A percentile compares a stretch with the other conserved stretches of the same genome.
phyloP scores from a whole-genome alignment of 2,888 invertebrate genomes.

The Epinotia nisella region DNA sequence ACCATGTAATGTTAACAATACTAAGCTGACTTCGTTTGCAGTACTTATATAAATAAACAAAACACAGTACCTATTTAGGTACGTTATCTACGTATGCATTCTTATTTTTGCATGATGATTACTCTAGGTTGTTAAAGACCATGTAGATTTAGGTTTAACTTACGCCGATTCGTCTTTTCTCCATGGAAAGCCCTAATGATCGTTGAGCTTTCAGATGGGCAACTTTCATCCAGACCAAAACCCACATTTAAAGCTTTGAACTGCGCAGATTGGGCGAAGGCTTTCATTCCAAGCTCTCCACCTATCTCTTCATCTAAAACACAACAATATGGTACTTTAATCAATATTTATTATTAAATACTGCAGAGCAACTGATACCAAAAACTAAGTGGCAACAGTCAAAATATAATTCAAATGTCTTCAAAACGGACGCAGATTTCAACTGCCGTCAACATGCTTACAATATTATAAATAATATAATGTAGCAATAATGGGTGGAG shows the following conservation, averaged over 20 bases:
- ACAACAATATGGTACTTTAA: not conserved
- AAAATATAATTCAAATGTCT: not conserved
- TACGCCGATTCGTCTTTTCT: slow-evolving; percentile 89
- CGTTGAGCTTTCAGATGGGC: slow-evolving; percentile 56
- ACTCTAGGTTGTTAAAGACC: too few species aligned
- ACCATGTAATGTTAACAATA: too few species aligned
- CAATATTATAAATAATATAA: too few species aligned
- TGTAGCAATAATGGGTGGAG: too few species aligned
- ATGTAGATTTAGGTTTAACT: slow-evolving; percentile 57
- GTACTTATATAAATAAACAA: too few species aligned
- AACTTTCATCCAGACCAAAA: slow-evolving; percentile 92
- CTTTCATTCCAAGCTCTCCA: slow-evolving; percentile 88
- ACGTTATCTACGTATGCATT: too few species aligned
- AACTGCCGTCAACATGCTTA: too few species aligned
- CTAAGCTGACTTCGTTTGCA: too few species aligned
- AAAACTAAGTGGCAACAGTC: not conserved
- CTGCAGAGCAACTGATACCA: not conserved
- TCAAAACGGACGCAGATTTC: too few species aligned
- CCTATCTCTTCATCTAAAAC: slow-evolving; percentile 90
- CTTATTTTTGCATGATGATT: too few species aligned
- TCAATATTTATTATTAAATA: not conserved
- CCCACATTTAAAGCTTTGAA: slow-evolving; percentile 90
- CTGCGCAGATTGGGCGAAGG: slow-evolving; percentile 86
- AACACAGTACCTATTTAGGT: too few species aligned
- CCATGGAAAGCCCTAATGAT: slow-evolving; percentile 81